Base-by-base conservation (phyloP, 2,113 vertebrate genomes). In the Campylomormyrus tamandua region DNA sequence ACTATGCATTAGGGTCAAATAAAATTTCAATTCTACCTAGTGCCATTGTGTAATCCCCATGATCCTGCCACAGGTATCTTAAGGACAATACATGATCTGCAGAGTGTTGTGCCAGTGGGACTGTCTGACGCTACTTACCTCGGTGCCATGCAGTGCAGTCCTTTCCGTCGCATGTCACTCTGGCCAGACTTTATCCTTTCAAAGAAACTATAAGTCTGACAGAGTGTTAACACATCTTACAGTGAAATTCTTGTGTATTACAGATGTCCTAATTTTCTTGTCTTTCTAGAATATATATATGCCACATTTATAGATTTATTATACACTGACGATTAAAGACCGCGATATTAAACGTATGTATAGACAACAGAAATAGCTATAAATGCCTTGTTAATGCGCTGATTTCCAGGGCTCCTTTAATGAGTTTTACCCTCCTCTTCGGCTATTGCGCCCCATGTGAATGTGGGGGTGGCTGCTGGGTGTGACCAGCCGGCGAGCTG, bases 401-500 rank as follows among this genome's bases (percentile, higher is more conserved):
- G 74, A 2, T 80, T 80, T 80, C 35, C 35, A 80, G 35, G 9
- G 15, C 17, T 80, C 31, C 74, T 39, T 19, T 80, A 80, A 80
- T 42, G 74, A 31, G 62, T 4, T 27, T 9, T 3, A 27, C 2
- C 66, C 66, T 6, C 35, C 70, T 39, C 24, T 27, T 45, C 62
- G 3, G 62, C 62, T n/a, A 4, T 13, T 66, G 46, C 45, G 88
- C 74, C 88, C 49, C 46, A n/a, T 50, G 27, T 45, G 70, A 46
- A 49, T 90, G 94, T 93, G 93, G 92, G 93, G 94, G 92, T 90
- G 93, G 92, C 89, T 88, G 91, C 42, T 50, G 93, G 92, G 93
- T 91, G 92, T 92, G 93, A 92, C 93, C 92, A 93, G 92, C 94
- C 94, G 93, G 90, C 91, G 92, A 93, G 91, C 94, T 93, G 88